Evolutionary conservation across 1,140 invertebrate genomes (phyloP), one percentile per base, ranked within the genome.

Genomic region (Brachionus calyciflorus): DNA sequence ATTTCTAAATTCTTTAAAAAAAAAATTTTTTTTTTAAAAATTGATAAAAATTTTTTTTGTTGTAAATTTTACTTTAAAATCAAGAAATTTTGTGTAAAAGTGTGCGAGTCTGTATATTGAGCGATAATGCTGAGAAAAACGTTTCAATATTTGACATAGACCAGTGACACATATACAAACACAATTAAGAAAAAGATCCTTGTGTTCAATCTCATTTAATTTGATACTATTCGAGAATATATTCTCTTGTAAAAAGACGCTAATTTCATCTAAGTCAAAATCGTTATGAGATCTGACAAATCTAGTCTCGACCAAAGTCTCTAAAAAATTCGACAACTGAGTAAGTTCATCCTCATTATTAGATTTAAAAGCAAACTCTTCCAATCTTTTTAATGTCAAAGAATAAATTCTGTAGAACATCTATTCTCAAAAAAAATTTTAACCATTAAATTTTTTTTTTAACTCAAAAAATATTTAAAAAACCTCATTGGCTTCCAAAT

Each of bases 401-500:
- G 69, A 17, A 55, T 73, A 73, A 21, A 73, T 73, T 46, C 69
- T 21, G 17, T 73, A 73, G n/a, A 73, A 55, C 46, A 73, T 55
- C 69, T 73, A 10, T 6, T 6, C 19, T 12, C 7, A 49, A 37
- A 73, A 65, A n/a, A n/a, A n/a, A n/a, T n/a, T n/a, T n/a, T n/a
- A n/a, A n/a, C n/a, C n/a, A n/a, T n/a, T n/a, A n/a, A n/a, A n/a
- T n/a, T n/a, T n/a, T n/a, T n/a, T n/a, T 30, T 12, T n/a, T 21
- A 19, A 4, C 14, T 19, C 12, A 46, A 65, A 65, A 12, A 24
- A 4, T 48, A 6, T 1, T 30, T 0, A 55, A 10, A 19, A 55
- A n/a, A 73, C 69, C 41, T 73, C 69, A 40, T 49, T 73, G n/a
- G 37, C 51, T 73, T 73, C 69, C 12, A 73, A 21, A 55, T 73